Evolutionary conservation across 35 echinoderm and acorn worm species (phyloP).

Genomic region (Holothuria glaberrima): DNA sequence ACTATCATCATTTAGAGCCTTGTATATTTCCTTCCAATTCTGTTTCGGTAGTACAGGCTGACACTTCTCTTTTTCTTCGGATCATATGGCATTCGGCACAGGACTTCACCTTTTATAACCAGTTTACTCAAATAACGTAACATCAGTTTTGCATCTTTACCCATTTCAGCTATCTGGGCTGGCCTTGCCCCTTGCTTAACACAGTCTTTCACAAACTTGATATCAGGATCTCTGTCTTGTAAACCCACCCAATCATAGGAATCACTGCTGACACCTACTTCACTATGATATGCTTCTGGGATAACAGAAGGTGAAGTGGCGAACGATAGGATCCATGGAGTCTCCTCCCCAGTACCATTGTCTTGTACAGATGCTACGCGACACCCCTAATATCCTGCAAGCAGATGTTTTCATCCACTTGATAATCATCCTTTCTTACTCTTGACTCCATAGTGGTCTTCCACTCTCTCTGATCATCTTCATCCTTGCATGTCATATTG

Average conservation of each 20-base stretch:
- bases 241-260: background rate
- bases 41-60: conserved; percentile 41
- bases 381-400: background rate
- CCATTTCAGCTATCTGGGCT: background rate
- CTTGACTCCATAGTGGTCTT: conserved; percentile 17
- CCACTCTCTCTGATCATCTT: conserved; percentile 27
- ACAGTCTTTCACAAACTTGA: background rate
- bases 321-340: background rate
- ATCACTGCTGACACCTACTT: background rate
- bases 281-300: background rate
- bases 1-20: conserved; percentile 41
- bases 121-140: conserved; percentile 40
- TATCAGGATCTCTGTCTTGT: conserved; percentile 1
- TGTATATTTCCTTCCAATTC: background rate
- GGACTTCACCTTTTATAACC: background rate
- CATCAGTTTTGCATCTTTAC: conserved; percentile 28
- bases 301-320: background rate
- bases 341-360: background rate
- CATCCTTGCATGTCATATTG: background rate
- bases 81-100: conserved; percentile 20
- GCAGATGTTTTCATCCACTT: background rate
- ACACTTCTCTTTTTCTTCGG: conserved; percentile 14
- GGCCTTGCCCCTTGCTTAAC: conserved; percentile 33
- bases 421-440: conserved; percentile 13
- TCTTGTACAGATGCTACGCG: background rate